These are phyloP conservation scores for Anguilla rostrata DNA, from an alignment of 2,113 vertebrate genomes.

Conservation along the genomic window DNA sequence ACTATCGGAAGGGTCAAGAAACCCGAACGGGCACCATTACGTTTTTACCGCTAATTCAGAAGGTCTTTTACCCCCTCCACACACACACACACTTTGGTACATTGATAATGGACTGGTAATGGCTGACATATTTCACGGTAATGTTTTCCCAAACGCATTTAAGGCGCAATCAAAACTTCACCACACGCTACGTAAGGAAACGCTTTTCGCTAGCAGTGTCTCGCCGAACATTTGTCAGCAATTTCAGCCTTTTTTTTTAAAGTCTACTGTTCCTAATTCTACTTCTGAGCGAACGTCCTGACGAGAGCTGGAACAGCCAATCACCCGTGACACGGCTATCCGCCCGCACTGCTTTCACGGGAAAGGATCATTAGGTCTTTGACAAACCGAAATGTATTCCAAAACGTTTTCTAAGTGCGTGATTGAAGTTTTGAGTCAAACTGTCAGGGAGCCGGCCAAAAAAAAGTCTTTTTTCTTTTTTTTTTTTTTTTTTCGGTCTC, in stretches of 20 bases:
- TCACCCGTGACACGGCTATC: neutral
- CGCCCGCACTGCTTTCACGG: neutral
- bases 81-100: neutral
- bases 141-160: neutral
- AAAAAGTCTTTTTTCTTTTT: neutral
- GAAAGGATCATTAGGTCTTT: neutral
- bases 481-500: neutral
- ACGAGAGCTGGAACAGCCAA: neutral
- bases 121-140: neutral
- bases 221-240: conserved; percentile 1
- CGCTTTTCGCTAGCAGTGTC: neutral
- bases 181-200: neutral
- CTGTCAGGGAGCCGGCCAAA: neutral
- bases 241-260: neutral
- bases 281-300: neutral
- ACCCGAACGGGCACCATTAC: neutral
- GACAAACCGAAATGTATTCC: neutral
- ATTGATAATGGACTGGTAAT: neutral
- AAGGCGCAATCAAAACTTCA: neutral
- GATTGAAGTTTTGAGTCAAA: neutral
- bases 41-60: neutral
- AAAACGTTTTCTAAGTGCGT: neutral
- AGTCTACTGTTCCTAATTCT: neutral
- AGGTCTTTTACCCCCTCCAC: neutral
- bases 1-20: neutral